These are phyloP conservation scores for Elephantulus edwardii DNA, from an alignment of 2,113 vertebrate genomes.

Conservation along the genomic window DNA sequence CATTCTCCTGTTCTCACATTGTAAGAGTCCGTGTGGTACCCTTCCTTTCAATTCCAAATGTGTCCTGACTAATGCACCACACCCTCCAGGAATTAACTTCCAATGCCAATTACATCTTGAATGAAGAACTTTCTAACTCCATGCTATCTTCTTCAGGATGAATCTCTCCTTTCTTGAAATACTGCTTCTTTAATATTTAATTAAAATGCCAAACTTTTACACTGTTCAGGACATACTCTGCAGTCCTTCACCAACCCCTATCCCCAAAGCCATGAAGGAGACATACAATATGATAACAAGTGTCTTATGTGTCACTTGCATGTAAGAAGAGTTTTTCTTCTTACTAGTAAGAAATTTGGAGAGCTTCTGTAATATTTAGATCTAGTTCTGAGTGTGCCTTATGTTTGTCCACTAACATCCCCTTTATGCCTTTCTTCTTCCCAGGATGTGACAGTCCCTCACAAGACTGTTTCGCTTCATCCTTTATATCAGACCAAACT, in stretches of 20 bases:
- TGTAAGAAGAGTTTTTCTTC: not conserved
- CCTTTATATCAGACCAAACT: slow-evolving; percentile 76
- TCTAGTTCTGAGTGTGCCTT: not conserved
- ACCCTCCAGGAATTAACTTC: not conserved
- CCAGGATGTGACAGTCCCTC: slow-evolving; percentile 61
- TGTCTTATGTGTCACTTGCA: not conserved
- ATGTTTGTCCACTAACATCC: slow-evolving; percentile 37
- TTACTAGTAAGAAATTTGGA: not conserved
- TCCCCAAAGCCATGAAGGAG: too few species aligned
- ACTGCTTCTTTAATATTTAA: not conserved
- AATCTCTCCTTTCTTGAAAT: not conserved
- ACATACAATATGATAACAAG: not conserved
- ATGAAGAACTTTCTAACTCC: not conserved
- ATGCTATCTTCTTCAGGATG: not conserved
- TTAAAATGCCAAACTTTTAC: not conserved
- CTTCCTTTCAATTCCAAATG: not conserved
- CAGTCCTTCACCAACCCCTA: too few species aligned
- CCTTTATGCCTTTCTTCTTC: slow-evolving; percentile 68
- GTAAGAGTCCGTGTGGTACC: not conserved
- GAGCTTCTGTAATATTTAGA: not conserved
- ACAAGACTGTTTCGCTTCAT: slow-evolving; percentile 67
- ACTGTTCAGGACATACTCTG: not conserved
- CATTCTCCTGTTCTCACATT: not conserved
- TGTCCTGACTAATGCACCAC: not conserved
- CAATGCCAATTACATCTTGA: not conserved